Conservation (phyloP, 1,140 invertebrate species). For the Coenobita brevimanus region DNA sequence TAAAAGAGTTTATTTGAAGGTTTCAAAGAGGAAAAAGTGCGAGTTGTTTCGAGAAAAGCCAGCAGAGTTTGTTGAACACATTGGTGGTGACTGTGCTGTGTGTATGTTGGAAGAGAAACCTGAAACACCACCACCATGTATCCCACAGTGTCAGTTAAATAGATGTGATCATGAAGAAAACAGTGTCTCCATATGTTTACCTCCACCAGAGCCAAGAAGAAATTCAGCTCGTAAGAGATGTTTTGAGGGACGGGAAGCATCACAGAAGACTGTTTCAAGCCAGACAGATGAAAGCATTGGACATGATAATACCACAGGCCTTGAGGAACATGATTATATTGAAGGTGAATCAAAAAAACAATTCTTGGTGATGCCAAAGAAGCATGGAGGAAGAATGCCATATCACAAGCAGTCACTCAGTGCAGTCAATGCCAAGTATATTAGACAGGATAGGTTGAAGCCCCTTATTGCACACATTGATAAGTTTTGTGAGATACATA, state of each 20-base stretch:
- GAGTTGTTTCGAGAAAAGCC: conserved; percentile 39
- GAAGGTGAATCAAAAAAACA: conserved; percentile 37
- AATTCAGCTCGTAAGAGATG: conserved; percentile 40
- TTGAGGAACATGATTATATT: conserved; percentile 55
- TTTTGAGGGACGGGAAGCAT: conserved; percentile 2
- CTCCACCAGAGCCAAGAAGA: conserved; percentile 20
- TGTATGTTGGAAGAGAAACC: conserved; percentile 34
- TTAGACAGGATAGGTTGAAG: conserved; percentile 49
- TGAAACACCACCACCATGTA: not conserved
- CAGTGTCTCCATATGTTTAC: not conserved
- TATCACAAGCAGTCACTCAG: conserved; percentile 47
- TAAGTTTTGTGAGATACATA: conserved; percentile 49
- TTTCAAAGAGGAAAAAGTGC: conserved; percentile 55
- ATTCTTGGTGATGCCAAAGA: conserved; percentile 43
- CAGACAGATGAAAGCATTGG: conserved; percentile 4
- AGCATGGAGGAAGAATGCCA: conserved; percentile 35
- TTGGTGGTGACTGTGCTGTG: conserved; percentile 27
- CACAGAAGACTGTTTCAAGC: conserved; percentile 11
- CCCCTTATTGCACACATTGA: conserved; percentile 57
- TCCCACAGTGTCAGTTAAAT: not conserved
- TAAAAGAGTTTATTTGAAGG: conserved; percentile 46
- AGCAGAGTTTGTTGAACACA: conserved; percentile 50
- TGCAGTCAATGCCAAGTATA: conserved; percentile 50
- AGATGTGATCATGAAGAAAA: not conserved
- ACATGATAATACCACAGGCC: conserved; percentile 21